phyloP scores from a whole-genome alignment of 2,888 invertebrate species.

The Sericinus montela region DNA sequence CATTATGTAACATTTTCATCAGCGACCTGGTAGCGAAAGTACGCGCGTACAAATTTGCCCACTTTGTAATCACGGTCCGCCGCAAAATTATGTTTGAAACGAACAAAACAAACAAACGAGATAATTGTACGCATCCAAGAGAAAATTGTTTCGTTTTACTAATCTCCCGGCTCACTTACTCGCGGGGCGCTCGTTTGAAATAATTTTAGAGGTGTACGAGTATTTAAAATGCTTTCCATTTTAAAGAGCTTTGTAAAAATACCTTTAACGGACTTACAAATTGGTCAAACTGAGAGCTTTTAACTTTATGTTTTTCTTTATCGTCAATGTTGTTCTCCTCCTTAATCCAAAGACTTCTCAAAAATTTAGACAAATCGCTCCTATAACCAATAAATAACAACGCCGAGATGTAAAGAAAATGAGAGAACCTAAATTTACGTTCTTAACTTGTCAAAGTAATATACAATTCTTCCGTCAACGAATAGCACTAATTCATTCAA shows the following conservation, averaged over 20 bases:
- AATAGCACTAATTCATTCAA: no score
- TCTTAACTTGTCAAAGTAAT: no score
- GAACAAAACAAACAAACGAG: background rate
- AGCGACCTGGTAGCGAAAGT: background rate
- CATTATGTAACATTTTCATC: background rate
- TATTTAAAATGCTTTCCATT: background rate
- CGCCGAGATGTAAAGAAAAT: no score
- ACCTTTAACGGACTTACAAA: background rate
- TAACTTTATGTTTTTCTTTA: no score
- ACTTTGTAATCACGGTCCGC: background rate
- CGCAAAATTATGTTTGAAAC: background rate
- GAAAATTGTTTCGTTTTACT: slow-evolving; percentile 7
- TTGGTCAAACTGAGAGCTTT: no score
- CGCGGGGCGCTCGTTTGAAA: background rate
- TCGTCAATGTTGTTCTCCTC: no score
- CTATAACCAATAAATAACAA: no score
- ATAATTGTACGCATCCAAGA: slow-evolving; percentile 5
- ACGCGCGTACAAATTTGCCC: background rate
- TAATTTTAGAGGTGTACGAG: background rate
- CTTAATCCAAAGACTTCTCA: no score
- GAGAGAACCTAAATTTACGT: no score
- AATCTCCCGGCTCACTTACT: background rate
- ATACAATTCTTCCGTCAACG: no score
- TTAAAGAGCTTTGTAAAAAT: background rate
- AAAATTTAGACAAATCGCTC: no score